phyloP scores from a whole-genome alignment of 2,888 invertebrate species.

The Calliphora vomitoria region DNA sequence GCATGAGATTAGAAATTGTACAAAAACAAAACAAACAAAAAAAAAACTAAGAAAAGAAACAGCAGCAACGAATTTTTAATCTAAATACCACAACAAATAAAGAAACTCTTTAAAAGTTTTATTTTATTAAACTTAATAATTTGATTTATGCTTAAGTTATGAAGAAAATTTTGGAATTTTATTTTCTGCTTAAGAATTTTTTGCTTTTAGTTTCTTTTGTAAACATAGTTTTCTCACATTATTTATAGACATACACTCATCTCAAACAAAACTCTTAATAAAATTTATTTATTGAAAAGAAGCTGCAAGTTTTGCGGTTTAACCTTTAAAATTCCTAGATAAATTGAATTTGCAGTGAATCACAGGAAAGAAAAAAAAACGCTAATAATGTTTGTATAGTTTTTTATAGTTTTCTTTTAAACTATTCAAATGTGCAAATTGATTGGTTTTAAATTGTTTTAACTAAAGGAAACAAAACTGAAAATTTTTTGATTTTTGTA shows the following conservation, averaged over 20 bases:
- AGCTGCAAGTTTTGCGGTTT: background rate
- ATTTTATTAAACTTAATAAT: slow-evolving; percentile 24
- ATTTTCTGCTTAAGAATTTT: slow-evolving; percentile 29
- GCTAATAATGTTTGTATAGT: background rate
- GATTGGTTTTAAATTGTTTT: slow-evolving; percentile 23
- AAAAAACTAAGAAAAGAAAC: slow-evolving; percentile 1
- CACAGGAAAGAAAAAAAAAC: background rate
- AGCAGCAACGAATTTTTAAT: slow-evolving; percentile 25
- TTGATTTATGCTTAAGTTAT: slow-evolving; percentile 22
- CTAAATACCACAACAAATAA: slow-evolving; percentile 42
- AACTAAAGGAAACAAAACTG: no score
- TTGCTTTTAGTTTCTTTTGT: slow-evolving; percentile 14
- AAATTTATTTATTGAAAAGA: background rate
- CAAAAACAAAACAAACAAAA: background rate
- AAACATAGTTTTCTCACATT: background rate
- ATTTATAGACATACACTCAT: no score
- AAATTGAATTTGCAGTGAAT: background rate
- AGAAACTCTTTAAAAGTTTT: background rate
- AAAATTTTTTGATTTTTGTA: no score
- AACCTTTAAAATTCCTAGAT: slow-evolving; percentile 17
- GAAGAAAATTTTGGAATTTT: background rate
- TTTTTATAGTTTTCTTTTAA: no score
- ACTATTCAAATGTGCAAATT: background rate
- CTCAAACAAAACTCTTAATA: background rate
- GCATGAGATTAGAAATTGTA: slow-evolving; percentile 20